A percentile compares a stretch with the other conserved stretches of the same genome.
Evolutionary conservation across 1,140 invertebrate genomes (phyloP).

Genomic region (Delia radicum): DNA sequence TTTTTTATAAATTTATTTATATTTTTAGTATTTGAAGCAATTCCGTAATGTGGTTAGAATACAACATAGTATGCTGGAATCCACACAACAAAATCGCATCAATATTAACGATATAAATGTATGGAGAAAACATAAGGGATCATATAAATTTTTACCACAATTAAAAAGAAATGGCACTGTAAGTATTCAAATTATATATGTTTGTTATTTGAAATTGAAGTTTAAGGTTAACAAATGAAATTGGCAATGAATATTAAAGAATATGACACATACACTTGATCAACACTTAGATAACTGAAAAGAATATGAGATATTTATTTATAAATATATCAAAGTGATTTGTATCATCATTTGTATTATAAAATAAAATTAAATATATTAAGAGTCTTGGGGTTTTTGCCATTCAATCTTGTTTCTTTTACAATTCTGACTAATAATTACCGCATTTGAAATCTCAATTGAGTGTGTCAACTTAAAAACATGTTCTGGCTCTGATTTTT

Average conservation of each 20-base stretch:
- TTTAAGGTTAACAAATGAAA: constrained; percentile 1
- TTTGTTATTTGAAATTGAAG: neutral
- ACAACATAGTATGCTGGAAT: no score
- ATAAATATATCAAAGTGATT: no score
- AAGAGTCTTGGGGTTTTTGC: no score
- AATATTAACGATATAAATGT: no score
- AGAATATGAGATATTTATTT: no score
- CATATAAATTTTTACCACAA: constrained; percentile 49
- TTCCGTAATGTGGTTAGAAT: neutral
- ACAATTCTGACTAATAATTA: neutral
- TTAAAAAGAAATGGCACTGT: constrained; percentile 35
- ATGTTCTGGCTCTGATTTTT: neutral
- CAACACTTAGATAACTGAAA: no score
- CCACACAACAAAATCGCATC: no score
- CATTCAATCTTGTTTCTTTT: neutral
- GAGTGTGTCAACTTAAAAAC: neutral
- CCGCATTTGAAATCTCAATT: neutral
- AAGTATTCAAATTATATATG: constrained; percentile 8
- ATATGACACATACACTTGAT: neutral
- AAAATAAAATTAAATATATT: no score
- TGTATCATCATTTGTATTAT: no score
- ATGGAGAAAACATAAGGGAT: constrained; percentile 30
- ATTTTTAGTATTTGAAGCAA: neutral
- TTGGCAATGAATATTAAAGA: neutral
- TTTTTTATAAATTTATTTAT: constrained; percentile 13